Conservation (phyloP, 1,140 invertebrate genomes). For the Drosophila orosa region DNA sequence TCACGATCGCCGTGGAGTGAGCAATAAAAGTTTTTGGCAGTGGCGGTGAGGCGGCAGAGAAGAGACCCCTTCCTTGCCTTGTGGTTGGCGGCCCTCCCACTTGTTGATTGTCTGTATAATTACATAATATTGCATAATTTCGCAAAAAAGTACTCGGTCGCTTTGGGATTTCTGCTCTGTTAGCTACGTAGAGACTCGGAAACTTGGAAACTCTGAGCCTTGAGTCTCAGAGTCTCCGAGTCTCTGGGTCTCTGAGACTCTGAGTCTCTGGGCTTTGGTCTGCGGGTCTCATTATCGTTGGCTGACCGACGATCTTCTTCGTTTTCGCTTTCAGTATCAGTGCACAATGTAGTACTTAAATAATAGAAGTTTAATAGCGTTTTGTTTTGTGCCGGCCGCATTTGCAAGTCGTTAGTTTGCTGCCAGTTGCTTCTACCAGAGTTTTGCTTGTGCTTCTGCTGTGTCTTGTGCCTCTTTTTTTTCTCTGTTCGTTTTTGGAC, state of each 20-base stretch:
- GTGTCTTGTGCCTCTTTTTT: slow-evolving; percentile 4
- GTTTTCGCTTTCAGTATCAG: slow-evolving; percentile 71
- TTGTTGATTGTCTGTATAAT: slow-evolving; percentile 79
- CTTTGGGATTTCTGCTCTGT: slow-evolving; percentile 82
- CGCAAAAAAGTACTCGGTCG: slow-evolving; percentile 69
- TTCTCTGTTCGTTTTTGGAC: slow-evolving; percentile 63
- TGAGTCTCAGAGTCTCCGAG: not conserved
- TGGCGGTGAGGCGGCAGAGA: not conserved
- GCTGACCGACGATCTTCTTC: slow-evolving; percentile 59
- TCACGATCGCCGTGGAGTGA: slow-evolving; percentile 43
- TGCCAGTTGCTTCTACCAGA: slow-evolving; percentile 22
- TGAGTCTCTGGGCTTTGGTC: slow-evolving; percentile 16
- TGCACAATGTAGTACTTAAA: slow-evolving; percentile 83
- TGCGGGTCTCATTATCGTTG: slow-evolving; percentile 55
- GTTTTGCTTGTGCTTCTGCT: not conserved
- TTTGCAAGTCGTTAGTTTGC: slow-evolving; percentile 69
- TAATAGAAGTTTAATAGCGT: slow-evolving; percentile 84
- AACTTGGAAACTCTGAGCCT: slow-evolving; percentile 5
- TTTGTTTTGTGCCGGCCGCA: slow-evolving; percentile 67
- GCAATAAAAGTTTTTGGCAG: slow-evolving; percentile 32
- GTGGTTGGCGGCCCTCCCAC: slow-evolving; percentile 32
- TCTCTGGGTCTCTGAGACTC: not conserved
- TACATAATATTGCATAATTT: slow-evolving; percentile 83
- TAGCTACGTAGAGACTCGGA: slow-evolving; percentile 56
- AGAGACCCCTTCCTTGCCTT: slow-evolving; percentile 16